Conservation (phyloP, 2,888 invertebrate genomes). For the Scaptomyza reducta region DNA sequence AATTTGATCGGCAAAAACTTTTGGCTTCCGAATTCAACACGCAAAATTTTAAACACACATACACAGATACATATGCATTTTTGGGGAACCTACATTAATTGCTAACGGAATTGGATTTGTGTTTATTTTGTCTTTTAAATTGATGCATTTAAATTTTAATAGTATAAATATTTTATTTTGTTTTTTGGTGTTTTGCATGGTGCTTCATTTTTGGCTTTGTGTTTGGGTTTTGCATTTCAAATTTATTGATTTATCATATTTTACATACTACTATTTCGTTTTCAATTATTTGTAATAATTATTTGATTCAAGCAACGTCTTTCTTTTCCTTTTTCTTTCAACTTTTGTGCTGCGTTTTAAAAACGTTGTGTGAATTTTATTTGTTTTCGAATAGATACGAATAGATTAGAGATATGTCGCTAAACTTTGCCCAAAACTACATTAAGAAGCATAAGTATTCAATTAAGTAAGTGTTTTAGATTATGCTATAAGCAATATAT, state of each 20-base stretch:
- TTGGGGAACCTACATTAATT: conserved; percentile 56
- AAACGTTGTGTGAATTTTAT: conserved; percentile 61
- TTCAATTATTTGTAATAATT: conserved; percentile 75
- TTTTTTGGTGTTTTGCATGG: conserved; percentile 53
- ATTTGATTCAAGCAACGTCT: conserved; percentile 52
- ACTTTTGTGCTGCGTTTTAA: conserved; percentile 58
- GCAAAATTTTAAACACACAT: conserved; percentile 24
- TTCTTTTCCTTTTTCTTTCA: neutral
- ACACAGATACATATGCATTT: conserved; percentile 13
- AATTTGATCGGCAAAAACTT: conserved; percentile 16
- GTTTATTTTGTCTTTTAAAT: conserved; percentile 36
- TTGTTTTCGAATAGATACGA: conserved; percentile 40
- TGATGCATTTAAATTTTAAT: conserved; percentile 50
- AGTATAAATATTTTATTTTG: conserved; percentile 20
- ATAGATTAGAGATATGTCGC: conserved; percentile 68
- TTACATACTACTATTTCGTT: conserved; percentile 58
- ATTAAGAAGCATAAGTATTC: conserved; percentile 50
- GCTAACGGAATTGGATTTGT: conserved; percentile 42
- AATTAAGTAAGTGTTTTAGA: conserved; percentile 33
- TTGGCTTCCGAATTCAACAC: conserved; percentile 39
- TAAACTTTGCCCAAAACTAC: conserved; percentile 65
- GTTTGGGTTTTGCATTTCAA: conserved; percentile 41
- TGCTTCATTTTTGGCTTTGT: conserved; percentile 72
- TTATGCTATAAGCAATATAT: conserved; percentile 33
- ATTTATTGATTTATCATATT: conserved; percentile 54